Evolutionary conservation across 2,797 vertebrate genomes (phyloP), one percentile per base, ranked within the genome.

Genomic region (Lophius americanus): DNA sequence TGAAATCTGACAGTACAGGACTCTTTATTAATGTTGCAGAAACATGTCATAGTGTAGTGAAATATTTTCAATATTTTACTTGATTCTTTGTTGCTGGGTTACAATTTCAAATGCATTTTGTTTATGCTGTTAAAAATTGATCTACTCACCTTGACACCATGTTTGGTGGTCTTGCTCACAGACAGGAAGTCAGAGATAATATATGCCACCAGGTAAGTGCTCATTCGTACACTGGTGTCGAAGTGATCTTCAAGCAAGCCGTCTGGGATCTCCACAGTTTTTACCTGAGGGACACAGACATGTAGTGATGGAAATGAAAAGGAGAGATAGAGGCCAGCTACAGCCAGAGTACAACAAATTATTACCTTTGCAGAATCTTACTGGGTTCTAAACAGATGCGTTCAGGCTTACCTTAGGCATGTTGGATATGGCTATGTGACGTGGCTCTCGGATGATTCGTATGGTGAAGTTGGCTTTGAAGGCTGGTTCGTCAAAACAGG

Each of bases 141-240:
- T 8, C 14, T 32, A 49, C 85, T 89, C 79, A 98, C 97, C 94
- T 96, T 92, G 63, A 98, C 90, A 50, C 97, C 96, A 0, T 88
- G 93, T 64, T 88, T 70, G 11, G 93, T 97, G 70, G 79, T 94
- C 85, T 91, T 95, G 93, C 95, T 96, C 83, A 97, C 87, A 5
- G 95, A 97, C 81, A 94, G 84, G 81, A 99, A 98, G 82, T 98
- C 97, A 0, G 94, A 97, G 73, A 99, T 83, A 1, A 98, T 95
- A 81, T 96, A 98, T 46, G 97, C 97, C 80, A 98, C 93, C 35
- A 98, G 90, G 86, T 98, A 98, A 0, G 95, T 97, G 81, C 96
- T 97, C 96, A 99, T 98, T 90, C 91, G 96, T 14, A 98, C 94
- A 1, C 92, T 95, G 63, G 93, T 92, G 78, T 94, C 96, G 74